Evolutionary conservation across 2,888 invertebrate genomes (phyloP), one percentile per base, ranked within the genome.

Genomic region (Pseudoips prasinana): DNA sequence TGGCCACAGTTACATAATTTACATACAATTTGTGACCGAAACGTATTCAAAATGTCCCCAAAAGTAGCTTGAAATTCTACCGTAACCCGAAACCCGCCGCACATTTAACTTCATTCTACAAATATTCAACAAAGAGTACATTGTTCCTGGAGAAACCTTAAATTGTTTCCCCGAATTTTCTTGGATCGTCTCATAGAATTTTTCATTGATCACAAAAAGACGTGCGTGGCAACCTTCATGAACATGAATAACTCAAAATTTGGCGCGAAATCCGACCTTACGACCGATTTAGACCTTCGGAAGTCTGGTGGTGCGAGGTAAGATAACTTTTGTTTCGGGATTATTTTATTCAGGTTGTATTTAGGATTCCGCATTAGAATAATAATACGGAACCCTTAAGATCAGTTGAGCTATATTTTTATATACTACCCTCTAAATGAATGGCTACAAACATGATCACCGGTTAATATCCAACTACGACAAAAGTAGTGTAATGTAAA

Each of bases 211-310:
- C 32, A 39, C 39, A 41, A 33, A 53, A 45, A 11, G 32, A 24
- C 28, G 33, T 33, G 33, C 30, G 35, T 11, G 22, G 10, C 8
- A 9, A 26, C 22, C 26, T 19, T 24, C 8, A 36, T 32, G 25
- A 25, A 28, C 54, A 46, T 54, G 46, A 54, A 53, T 54, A 58
- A 58, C 39, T 53, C 34, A 49, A 46, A 40, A 46, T 46, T 39
- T 17, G 33, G 35, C 34, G 40, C 35, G 32, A 41, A 57, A 57
- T 53, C 40, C 25, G 20, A 36, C 35, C 33, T 25, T 35, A 37
- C 33, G 30, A 29, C 22, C 29, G 45, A 48, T 53, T 57, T 39
- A 42, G 25, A 29, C 25, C 34, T 11, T 25, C 2, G 1, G 22
- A 27, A 26, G 22, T 4, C 10, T 27, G n/a, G n/a, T n/a, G n/a